phyloP scores from a whole-genome alignment of 2,113 vertebrate species.

The Cryptoleucopteryx plumbea region DNA sequence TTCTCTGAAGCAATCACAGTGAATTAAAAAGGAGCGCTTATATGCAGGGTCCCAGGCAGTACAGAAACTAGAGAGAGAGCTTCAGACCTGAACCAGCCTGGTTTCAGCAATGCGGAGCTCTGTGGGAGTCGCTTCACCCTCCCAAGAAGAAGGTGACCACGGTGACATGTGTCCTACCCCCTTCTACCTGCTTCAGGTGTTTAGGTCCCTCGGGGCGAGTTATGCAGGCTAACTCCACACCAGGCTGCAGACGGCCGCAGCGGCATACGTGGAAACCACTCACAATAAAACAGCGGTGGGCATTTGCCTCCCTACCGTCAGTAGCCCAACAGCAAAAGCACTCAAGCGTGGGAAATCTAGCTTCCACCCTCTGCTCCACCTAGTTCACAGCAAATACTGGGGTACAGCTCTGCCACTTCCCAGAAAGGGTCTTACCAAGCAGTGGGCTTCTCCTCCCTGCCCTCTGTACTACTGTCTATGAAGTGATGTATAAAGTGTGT shows the following conservation, averaged over 20 bases:
- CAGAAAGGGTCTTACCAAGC: background rate
- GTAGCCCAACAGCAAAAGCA: background rate
- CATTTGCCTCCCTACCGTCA: background rate
- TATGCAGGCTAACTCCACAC: background rate
- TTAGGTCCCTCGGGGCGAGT: background rate
- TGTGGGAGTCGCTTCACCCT: background rate
- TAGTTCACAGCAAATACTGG: background rate
- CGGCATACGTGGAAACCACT: too few species aligned
- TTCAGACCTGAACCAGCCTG: background rate
- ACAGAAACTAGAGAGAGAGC: background rate
- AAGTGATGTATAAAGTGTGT: background rate
- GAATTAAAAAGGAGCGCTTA: background rate
- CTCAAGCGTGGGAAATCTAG: background rate
- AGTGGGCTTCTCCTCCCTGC: background rate
- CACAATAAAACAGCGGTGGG: background rate
- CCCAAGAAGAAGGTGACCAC: background rate
- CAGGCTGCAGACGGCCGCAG: fast-evolving
- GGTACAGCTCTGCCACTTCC: background rate
- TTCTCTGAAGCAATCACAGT: background rate
- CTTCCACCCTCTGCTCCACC: background rate
- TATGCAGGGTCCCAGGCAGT: background rate
- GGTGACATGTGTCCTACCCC: background rate
- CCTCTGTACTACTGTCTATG: background rate
- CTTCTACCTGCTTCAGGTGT: background rate
- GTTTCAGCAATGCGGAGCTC: background rate